Evolutionary conservation across 2,113 vertebrate species (phyloP).

Genomic region (Scomber japonicus): DNA sequence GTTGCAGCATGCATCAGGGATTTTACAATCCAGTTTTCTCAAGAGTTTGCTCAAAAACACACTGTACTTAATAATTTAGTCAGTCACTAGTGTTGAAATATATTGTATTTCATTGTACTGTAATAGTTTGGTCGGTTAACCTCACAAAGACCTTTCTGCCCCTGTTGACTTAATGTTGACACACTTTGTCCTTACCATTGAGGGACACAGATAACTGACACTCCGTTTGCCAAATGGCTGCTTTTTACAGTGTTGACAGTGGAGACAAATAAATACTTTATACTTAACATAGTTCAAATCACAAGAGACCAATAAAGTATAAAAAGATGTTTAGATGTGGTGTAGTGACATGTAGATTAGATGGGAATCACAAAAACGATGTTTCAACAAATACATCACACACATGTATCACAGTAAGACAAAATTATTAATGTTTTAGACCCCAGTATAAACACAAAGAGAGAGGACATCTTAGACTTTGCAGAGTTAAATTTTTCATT

Average conservation of each 20-base stretch:
- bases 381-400: neutral
- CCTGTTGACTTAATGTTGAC: neutral
- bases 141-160: neutral
- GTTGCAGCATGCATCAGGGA: neutral
- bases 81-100: neutral
- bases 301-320: neutral
- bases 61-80: neutral
- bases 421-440: neutral
- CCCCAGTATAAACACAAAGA: neutral
- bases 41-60: conserved; percentile 12
- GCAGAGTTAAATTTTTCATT: neutral
- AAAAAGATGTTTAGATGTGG: neutral
- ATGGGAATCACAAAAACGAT: neutral
- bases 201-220: neutral
- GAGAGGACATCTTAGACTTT: neutral
- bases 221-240: neutral
- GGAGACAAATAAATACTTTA: neutral
- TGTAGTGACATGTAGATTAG: neutral
- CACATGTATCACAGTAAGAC: neutral
- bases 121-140: neutral
- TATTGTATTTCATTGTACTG: neutral
- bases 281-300: neutral
- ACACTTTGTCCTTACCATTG: neutral
- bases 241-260: conserved; percentile 5
- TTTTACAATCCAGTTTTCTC: neutral